Base-by-base conservation (phyloP, 2,113 vertebrate species). In the Hemibagrus wyckioides region DNA sequence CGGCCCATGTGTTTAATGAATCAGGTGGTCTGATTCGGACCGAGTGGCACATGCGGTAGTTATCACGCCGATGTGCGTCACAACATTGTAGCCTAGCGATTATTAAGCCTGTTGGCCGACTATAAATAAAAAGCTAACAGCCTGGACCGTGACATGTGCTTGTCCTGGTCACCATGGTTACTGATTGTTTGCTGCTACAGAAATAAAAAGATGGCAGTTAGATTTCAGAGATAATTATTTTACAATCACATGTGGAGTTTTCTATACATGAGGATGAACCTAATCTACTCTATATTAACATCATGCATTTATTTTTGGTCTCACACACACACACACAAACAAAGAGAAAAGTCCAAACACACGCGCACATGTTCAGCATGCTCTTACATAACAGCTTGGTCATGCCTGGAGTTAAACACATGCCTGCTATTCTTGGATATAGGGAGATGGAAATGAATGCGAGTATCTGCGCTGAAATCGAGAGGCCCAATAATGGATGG, bases 401-500 rank as follows among this genome's bases (percentile, higher is more conserved):
- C 57, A 84, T 44, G 39, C 82, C 50, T 80, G 80, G 57, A 76
- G 44, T 89, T 89, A 86, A 82, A 88, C 28, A n/a, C 61, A 67
- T 23, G 76, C 25, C 82, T 86, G 77, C 84, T 67, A 85, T 87
- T 87, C 85, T 85, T 82, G 79, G 80, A 87, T 61, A 33, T 57
- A 33, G 89, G 54, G 88, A 77, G 83, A 85, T 91, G 87, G 82
- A 89, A 89, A 91, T 85, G 87, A 90, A 91, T 87, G 86, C 73
- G 91, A 89, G 87, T 90, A 91, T 82, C 86, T 84, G 88, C 89
- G 90, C 92, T 92, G 91, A 93, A 91, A 93, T 92, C 91, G 89
- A 92, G 88, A 94, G 88, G 87, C 89, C 88, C 89, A 90, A 89
- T 93, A 94, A 94, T 93, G 88, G 91, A 91, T 93, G 91, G 84